A percentile compares a stretch with the other conserved stretches of the same genome.
phyloP scores from a whole-genome alignment of 1,140 invertebrate species.

The Drosophila melanica region DNA sequence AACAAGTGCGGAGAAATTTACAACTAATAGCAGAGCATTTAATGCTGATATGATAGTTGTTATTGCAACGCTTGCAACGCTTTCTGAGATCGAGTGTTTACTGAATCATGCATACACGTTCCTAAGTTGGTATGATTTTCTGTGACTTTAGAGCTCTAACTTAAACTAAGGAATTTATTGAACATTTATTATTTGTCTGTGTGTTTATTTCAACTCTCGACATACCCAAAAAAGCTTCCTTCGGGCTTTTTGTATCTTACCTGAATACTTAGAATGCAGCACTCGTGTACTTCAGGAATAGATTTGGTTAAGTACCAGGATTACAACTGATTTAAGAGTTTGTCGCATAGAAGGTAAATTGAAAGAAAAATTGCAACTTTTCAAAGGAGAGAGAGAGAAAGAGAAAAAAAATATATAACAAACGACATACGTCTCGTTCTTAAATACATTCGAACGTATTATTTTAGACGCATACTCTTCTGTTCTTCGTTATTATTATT shows the following conservation, averaged over 20 bases:
- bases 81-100: too few relatives aligned
- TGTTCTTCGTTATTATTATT: not conserved
- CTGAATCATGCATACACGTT: too few relatives aligned
- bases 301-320: not conserved
- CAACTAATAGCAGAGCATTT: too few relatives aligned
- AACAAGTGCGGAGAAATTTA: too few relatives aligned
- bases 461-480: not conserved
- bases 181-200: not conserved
- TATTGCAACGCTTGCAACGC: too few relatives aligned
- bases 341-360: constrained; percentile 1
- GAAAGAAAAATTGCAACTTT: not conserved
- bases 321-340: constrained; percentile 9
- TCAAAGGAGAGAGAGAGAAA: too few relatives aligned
- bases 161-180: too few relatives aligned
- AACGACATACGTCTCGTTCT: not conserved
- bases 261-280: not conserved
- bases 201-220: not conserved
- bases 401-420: not conserved
- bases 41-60: too few relatives aligned
- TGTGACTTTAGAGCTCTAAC: too few relatives aligned
- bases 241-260: not conserved
- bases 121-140: too few relatives aligned
- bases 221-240: not conserved
- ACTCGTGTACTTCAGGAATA: not conserved
- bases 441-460: not conserved